Base-by-base conservation (phyloP, 2,888 invertebrate species). In the Rotaria socialis region DNA sequence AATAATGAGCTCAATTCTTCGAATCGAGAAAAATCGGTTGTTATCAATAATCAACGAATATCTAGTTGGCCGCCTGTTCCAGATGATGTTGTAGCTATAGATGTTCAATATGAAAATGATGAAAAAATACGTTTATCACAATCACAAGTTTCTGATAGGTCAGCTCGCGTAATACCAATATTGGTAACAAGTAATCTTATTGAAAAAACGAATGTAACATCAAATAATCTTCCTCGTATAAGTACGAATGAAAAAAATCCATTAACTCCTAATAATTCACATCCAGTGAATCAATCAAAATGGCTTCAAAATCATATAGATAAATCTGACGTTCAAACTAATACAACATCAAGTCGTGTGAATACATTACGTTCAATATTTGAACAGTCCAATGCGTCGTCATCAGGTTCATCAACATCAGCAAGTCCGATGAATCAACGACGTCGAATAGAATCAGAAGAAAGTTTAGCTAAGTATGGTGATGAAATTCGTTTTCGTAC, bases 61-160 rank as follows among this genome's bases (percentile, higher is more conserved):
- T 80, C 80, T 1, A 80, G 80, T 80, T 80, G 80, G 80, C 80
- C 80, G n/a, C 80, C 80, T n/a, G 80, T 47, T 41, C 80, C 80
- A 10, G 80, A 47, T 80, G 47, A 43, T 80, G 14, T 80, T 14
- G 1, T 47, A 80, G 8, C n/a, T 24, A 4, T 47, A 3, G 47
- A 47, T 80, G 24, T 24, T 47, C 47, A 80, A n/a, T 3, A 80
- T 47, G 80, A 80, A 14, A 75, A 75, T 24, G 24, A 43, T 43
- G 75, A 41, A 43, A 2, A 3, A n/a, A 43, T n/a, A 80, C 43
- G n/a, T 80, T n/a, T n/a, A 80, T 24, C 24, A n/a, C 43, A 8
- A n/a, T 47, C 47, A 1, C 24, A 80, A n/a, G 35, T 80, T n/a
- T 7, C 41, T 75, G 41, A 75, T 24, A 4, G 43, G 10, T 27